Base-by-base conservation (phyloP, 2,797 vertebrate species). In the Borostomias antarcticus region DNA sequence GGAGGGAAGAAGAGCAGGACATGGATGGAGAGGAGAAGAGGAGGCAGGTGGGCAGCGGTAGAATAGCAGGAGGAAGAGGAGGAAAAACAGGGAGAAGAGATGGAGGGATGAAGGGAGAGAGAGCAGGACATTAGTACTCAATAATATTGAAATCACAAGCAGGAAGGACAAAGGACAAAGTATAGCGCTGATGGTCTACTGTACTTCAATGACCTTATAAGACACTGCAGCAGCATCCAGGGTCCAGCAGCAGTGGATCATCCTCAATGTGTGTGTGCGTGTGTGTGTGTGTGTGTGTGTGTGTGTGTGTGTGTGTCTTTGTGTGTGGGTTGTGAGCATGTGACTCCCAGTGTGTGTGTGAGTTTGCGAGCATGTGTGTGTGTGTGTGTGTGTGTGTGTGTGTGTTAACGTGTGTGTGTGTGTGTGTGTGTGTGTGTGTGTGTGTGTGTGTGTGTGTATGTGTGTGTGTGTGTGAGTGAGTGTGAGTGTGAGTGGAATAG, bases 111-210 rank as follows among this genome's bases (percentile, higher is more conserved):
- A 23, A 64, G 58, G 69, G 68, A 52, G 54, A 51, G n/a, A 3
- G 50, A n/a, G 25, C 50, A 52, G 23, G 19, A 26, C 40, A 45
- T 35, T 0, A 50, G 70, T 77, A n/a, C 69, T 72, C 67, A 74
- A 84, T 71, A 80, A 76, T 71, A 85, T 82, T 85, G 73, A 77
- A 45, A 74, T 70, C 62, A 75, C 74, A 68, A 80, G 77, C 75
- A 74, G 74, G 79, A 76, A 45, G 78, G 83, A 68, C 70, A 73
- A 62, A 75, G 74, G 73, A 65, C 58, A 84, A 68, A 84, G 80
- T 72, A 83, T 76, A 82, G 72, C 85, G 79, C 81, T 87, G 84
- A 85, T 83, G 71, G 70, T 77, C 75, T 76, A 66, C 59, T 84
- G 86, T 74, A 73, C 68, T 37, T 58, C 54, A 65, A 21, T 58